Base-by-base conservation (phyloP, 2,113 vertebrate genomes). In the Andinoacara biseriatus region DNA sequence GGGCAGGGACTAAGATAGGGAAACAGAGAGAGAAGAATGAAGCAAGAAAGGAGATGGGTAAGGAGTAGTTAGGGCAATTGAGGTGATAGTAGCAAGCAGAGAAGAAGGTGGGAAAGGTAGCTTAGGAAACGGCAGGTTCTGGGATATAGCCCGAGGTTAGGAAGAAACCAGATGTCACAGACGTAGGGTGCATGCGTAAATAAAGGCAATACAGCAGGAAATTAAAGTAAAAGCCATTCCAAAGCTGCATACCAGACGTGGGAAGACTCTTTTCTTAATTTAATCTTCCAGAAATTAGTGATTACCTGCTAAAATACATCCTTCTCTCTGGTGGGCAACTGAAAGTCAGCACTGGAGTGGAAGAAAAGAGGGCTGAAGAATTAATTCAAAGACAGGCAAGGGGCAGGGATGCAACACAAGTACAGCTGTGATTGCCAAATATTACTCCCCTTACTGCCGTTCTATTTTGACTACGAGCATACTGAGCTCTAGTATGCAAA, bases 281-380 rank as follows among this genome's bases (percentile, higher is more conserved):
- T 82, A 87, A 81, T 84, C 74, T 82, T 76, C 59, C 76, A 85
- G 76, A 88, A 85, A 89, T 88, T 63, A 88, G 67, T 78, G 84
- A 91, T 84, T 80, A 85, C 54, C 77, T 67, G 69, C 57, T 86
- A 63, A 79, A 84, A 88, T 80, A 5, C 35, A 88, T 86, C 77
- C 20, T 81, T 86, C 74, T 85, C 80, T 82, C 89, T 14, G 14
- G 61, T 61, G 84, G 57, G 82, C 58, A 72, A 85, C 69, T 80
- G 52, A 81, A 80, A 91, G 83, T 89, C 81, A 56, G 81, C 31
- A 29, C 13, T 49, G 24, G 49, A 83, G 65, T 7, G 10, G 40
- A 35, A 88, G 40, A 81, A 77, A 84, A 60, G 59, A 43, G 38
- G 8, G 84, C 22, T 26, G 54, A 59, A 79, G 58, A 85, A 83